Evolutionary conservation across 2,888 invertebrate species (phyloP).

Genomic region (Lymantria dispar): DNA sequence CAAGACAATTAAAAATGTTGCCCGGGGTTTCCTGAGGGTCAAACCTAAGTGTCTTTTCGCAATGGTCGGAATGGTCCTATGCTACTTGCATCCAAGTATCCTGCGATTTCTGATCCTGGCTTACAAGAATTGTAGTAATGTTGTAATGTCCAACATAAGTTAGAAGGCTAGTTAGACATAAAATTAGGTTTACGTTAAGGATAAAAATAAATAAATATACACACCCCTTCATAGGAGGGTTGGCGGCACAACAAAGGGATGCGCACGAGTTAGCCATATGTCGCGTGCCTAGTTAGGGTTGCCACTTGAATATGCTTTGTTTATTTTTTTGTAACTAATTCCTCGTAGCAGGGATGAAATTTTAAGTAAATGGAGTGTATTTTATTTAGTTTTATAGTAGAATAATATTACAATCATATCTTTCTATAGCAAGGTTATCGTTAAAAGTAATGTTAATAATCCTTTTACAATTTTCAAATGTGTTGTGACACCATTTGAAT

Average conservation of each 20-base stretch:
- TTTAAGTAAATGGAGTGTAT: neutral
- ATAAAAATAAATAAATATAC: slow-evolving; percentile 31
- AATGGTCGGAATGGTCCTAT: too few species aligned
- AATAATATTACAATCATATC: neutral
- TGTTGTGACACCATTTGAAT: too few species aligned
- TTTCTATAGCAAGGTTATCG: too few species aligned
- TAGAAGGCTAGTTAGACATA: neutral
- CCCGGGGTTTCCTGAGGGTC: too few species aligned
- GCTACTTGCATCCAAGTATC: too few species aligned
- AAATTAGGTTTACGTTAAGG: slow-evolving; percentile 12
- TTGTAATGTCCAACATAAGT: too few species aligned
- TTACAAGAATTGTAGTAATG: too few species aligned
- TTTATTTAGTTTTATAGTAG: neutral
- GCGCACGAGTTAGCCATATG: slow-evolving; percentile 70
- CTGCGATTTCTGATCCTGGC: too few species aligned
- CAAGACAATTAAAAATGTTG: too few species aligned
- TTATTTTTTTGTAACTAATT: slow-evolving; percentile 5
- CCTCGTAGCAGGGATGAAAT: slow-evolving; percentile 4
- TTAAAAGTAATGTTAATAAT: too few species aligned
- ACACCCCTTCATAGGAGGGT: slow-evolving; percentile 24
- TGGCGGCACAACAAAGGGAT: slow-evolving; percentile 46
- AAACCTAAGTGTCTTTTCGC: too few species aligned
- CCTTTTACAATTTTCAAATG: too few species aligned
- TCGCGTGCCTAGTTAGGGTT: slow-evolving; percentile 41
- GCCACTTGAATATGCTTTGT: slow-evolving; percentile 13